Conservation (phyloP, 2,113 vertebrate genomes). For the Leucosticte australis region DNA sequence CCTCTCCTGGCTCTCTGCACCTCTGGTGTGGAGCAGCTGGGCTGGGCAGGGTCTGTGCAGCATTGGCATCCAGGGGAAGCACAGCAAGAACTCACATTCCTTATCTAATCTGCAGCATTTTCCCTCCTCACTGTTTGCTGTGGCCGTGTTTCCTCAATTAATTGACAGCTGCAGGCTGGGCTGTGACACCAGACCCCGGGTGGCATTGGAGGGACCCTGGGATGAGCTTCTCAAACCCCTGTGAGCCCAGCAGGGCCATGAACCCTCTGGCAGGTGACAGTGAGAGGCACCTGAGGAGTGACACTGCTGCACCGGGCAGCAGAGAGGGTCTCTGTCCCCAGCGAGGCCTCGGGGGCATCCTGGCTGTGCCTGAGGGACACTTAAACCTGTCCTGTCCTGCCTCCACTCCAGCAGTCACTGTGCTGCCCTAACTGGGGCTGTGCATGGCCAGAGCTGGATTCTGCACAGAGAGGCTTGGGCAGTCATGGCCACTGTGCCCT, state of each 20-base stretch:
- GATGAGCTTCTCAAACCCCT: rapidly evolving
- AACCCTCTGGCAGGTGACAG: neutral
- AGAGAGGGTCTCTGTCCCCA: neutral
- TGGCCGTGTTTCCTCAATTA: conserved; percentile 59
- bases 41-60: neutral
- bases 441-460: neutral
- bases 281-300: rapidly evolving
- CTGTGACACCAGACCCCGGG: neutral
- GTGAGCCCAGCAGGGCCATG: neutral
- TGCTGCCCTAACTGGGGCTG: neutral
- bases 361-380: neutral
- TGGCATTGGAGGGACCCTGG: neutral
- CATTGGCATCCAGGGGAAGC: neutral
- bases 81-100: neutral
- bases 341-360: rapidly evolving
- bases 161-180: conserved; percentile 64
- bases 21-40: neutral
- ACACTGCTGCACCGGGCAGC: rapidly evolving
- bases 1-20: neutral
- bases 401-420: rapidly evolving
- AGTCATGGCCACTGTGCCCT: rapidly evolving
- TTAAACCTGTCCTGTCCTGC: rapidly evolving
- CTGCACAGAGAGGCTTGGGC: neutral
- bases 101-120: conserved; percentile 60
- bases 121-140: neutral